Percentiles rank a stretch among this genome's conserved stretches.
Conservation (phyloP, 2,113 vertebrate genomes). For the Psammodynastes pulverulentus region DNA sequence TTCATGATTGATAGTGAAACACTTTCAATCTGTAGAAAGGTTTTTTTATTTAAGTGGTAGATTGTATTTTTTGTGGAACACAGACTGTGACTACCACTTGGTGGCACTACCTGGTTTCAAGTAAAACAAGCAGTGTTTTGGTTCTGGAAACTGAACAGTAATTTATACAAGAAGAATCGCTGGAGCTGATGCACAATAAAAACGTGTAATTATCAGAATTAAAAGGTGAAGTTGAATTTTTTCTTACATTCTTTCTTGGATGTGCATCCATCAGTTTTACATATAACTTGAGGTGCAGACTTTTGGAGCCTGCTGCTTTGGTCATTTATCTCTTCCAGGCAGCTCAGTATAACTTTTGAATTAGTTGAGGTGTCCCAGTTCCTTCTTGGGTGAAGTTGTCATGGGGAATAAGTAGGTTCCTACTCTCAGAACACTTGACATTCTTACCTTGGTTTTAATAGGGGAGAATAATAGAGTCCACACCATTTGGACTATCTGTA, state of each 20-base stretch:
- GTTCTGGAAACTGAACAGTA: neutral
- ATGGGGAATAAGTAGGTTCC: neutral
- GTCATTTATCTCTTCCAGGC: neutral
- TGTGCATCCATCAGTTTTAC: constrained; percentile 4
- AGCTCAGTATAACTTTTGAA: neutral
- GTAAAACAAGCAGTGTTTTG: constrained; percentile 36
- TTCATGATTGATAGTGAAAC: neutral
- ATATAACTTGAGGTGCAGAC: neutral
- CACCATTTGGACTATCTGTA: neutral
- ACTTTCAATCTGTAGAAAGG: accelerated
- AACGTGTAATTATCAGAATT: constrained; percentile 27
- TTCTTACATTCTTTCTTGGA: neutral
- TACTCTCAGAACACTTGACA: neutral
- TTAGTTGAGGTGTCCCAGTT: neutral
- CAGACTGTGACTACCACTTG: constrained; percentile 67
- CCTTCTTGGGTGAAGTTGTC: neutral
- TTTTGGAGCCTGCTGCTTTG: neutral
- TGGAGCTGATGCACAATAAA: constrained; percentile 11
- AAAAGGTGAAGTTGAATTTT: constrained; percentile 25
- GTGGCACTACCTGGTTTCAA: constrained; percentile 74
- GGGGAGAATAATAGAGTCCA: neutral
- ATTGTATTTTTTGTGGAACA: constrained; percentile 21
- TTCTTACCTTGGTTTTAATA: neutral
- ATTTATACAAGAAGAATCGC: neutral
- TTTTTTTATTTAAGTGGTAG: neutral